phyloP scores from a whole-genome alignment of 2,888 invertebrate genomes.

The Tetrapedia diversipes region DNA sequence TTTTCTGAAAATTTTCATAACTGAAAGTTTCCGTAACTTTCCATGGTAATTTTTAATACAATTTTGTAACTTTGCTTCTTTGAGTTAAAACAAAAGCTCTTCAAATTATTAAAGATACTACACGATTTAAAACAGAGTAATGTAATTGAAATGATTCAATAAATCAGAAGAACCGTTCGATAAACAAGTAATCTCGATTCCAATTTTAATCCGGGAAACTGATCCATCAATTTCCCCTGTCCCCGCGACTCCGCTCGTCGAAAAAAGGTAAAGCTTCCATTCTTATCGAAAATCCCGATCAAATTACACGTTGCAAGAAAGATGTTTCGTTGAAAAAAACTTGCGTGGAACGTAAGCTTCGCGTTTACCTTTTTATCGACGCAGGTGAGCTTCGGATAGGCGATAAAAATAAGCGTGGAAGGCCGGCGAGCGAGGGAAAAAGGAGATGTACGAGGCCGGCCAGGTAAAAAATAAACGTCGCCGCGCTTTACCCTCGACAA shows the following conservation, averaged over 20 bases:
- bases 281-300: slow-evolving; percentile 2
- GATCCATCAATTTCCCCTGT: background rate
- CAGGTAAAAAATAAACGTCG: slow-evolving; percentile 37
- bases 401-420: slow-evolving; percentile 49
- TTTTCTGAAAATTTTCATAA: too few species aligned
- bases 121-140: too few species aligned
- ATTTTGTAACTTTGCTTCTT: too few species aligned
- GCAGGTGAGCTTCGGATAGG: background rate
- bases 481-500: slow-evolving; percentile 18
- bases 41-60: too few species aligned
- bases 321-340: background rate
- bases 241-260: background rate
- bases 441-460: background rate
- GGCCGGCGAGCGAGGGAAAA: slow-evolving; percentile 24
- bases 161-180: background rate
- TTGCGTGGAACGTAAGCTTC: slow-evolving; percentile 6
- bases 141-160: background rate
- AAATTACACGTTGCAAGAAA: slow-evolving; percentile 6
- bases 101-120: too few species aligned
- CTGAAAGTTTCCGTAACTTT: too few species aligned
- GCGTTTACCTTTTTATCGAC: slow-evolving; percentile 9
- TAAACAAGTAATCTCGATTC: background rate
- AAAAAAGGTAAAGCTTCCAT: background rate
- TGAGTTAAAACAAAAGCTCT: too few species aligned
- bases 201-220: background rate